Evolutionary conservation across 1,140 invertebrate genomes (phyloP), one percentile per base, ranked within the genome.

Genomic region (Parapsyche elsis): DNA sequence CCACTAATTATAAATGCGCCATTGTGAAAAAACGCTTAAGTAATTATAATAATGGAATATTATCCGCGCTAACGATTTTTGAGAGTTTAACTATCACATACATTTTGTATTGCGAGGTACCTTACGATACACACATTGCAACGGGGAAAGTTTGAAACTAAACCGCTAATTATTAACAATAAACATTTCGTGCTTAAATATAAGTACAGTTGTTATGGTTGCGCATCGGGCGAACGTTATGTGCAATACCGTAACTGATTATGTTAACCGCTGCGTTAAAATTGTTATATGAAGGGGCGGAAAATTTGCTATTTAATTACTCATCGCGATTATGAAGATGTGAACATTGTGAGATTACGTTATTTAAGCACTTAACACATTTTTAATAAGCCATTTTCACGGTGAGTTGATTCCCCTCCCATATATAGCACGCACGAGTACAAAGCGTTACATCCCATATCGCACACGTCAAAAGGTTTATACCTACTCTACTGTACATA

Each of bases 161-260:
- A n/a, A n/a, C n/a, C n/a, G n/a, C n/a, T n/a, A n/a, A n/a, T n/a
- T n/a, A n/a, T n/a, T n/a, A n/a, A n/a, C n/a, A n/a, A n/a, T n/a
- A n/a, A n/a, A n/a, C n/a, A n/a, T n/a, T 38, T 38, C 7, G 30
- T 38, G 30, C 30, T 4, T 38, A 71, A 71, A 44, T 23, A 1
- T 5, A 9, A 75, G 71, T 75, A 49, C 10, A 19, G 71, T n/a
- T 12, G 45, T 16, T 53, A 24, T 75, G 45, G 71, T n/a, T 53
- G 7, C n/a, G n/a, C n/a, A n/a, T 75, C n/a, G 9, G 46, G 21
- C 16, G 46, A 38, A 19, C 44, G 44, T 16, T 21, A 38, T 53
- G 71, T 75, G 71, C 71, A 53, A 49, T 75, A 75, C 71, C 71
- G 71, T 49, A 75, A 75, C 71, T 75, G 71, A 75, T 75, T 75